Percentiles rank a stretch among this genome's conserved stretches.
Evolutionary conservation across 2,888 invertebrate genomes (phyloP).

Genomic region (Xanthia icteritia): DNA sequence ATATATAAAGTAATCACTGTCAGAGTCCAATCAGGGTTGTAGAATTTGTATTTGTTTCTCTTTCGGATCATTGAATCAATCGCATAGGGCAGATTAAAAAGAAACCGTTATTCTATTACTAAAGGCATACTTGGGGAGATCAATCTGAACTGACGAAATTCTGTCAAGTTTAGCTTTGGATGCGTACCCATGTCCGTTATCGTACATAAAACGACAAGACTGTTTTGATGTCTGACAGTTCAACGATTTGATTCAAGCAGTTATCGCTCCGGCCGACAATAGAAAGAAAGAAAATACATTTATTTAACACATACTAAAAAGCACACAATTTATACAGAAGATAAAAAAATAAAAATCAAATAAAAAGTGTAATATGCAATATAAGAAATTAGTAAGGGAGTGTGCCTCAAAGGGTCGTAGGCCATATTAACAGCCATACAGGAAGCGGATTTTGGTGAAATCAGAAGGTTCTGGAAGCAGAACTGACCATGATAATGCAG

Average conservation of each 20-base stretch:
- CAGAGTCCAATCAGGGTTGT: slow-evolving; percentile 27
- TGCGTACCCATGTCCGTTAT: not conserved
- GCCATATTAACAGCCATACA: not conserved
- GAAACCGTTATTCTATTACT: not conserved
- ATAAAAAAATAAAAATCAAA: too few relatives aligned
- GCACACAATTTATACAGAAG: too few relatives aligned
- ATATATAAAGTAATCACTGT: slow-evolving; percentile 31
- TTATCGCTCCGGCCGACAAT: too few relatives aligned
- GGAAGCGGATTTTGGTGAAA: not conserved
- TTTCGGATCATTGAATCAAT: not conserved
- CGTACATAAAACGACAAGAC: not conserved
- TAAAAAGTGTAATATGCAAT: too few relatives aligned
- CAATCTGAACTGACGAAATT: not conserved
- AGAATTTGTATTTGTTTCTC: slow-evolving; percentile 31
- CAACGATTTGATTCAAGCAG: not conserved
- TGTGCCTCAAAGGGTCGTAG: too few relatives aligned
- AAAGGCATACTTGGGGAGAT: not conserved
- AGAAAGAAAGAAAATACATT: too few relatives aligned
- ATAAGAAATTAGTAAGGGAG: too few relatives aligned
- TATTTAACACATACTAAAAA: too few relatives aligned
- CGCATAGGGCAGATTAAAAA: not conserved
- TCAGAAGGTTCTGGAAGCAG: not conserved
- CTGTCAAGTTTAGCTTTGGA: not conserved
- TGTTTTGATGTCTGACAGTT: not conserved
- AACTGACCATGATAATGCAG: not conserved